phyloP scores from a whole-genome alignment of 2,888 invertebrate genomes.

The Drosophila paranaensis region DNA sequence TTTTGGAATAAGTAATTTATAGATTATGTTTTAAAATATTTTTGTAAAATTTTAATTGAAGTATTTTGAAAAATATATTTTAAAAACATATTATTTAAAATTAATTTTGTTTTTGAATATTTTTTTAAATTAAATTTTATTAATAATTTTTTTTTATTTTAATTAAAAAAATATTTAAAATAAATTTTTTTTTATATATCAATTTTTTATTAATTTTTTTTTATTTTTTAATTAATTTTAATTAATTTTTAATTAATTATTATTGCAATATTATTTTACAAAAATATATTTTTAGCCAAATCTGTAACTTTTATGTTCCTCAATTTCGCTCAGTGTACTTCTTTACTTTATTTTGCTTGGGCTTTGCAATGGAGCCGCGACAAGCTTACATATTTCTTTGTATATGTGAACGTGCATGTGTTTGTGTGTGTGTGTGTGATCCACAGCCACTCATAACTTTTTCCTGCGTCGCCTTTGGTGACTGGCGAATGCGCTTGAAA shows the following conservation, averaged over 20 bases:
- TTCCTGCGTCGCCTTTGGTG: conserved; percentile 72
- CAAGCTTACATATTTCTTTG: conserved; percentile 52
- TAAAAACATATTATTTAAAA: too few relatives aligned
- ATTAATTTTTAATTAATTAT: background rate
- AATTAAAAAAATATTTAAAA: background rate
- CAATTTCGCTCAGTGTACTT: background rate
- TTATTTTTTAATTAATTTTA: background rate
- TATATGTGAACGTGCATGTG: conserved; percentile 22
- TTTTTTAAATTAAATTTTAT: too few relatives aligned
- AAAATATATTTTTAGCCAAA: background rate
- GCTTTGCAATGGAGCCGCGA: conserved; percentile 52
- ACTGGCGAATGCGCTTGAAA: conserved; percentile 81
- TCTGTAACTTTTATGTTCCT: too few relatives aligned
- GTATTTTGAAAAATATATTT: too few relatives aligned
- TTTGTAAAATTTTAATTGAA: too few relatives aligned
- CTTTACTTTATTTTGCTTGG: conserved; percentile 33
- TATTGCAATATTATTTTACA: too few relatives aligned
- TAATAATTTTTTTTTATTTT: background rate
- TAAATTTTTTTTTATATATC: background rate
- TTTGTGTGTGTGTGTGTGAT: conserved; percentile 36
- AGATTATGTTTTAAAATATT: too few relatives aligned
- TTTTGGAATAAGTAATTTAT: too few relatives aligned
- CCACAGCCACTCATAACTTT: conserved; percentile 77
- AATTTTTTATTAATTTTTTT: too few relatives aligned
- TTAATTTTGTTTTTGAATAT: too few relatives aligned